Conservation (phyloP, 2,113 vertebrate genomes). For the Indicator indicator region DNA sequence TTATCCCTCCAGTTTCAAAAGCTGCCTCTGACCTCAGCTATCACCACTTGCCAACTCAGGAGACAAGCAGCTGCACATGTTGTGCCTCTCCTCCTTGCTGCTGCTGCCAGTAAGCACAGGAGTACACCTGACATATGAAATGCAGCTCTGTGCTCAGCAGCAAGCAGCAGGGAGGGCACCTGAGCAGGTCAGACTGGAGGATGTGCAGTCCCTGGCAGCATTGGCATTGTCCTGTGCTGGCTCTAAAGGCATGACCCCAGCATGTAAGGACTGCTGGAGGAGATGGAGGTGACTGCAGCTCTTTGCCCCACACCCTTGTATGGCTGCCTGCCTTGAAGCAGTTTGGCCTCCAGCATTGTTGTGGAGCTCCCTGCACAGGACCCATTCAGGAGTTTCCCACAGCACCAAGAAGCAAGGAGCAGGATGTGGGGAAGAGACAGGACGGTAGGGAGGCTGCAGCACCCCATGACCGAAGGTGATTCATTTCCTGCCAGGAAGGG, state of each 20-base stretch:
- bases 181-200: not conserved
- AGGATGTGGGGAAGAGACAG: not conserved
- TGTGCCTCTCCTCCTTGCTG: not conserved
- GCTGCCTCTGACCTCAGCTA: not conserved
- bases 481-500: not conserved
- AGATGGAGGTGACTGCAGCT: not conserved
- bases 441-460: not conserved
- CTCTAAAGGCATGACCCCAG: fast-evolving
- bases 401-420: not conserved
- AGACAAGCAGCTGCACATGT: not conserved
- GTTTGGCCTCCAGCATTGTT: not conserved
- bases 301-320: not conserved
- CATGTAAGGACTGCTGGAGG: fast-evolving
- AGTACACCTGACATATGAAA: not conserved
- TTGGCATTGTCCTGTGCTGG: fast-evolving
- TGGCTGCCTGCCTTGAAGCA: not conserved
- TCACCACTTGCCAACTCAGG: not conserved
- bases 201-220: not conserved
- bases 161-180: not conserved
- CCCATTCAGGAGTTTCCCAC: not conserved
- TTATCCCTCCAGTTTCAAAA: not conserved
- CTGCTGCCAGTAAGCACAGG: fast-evolving
- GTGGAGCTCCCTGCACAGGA: not conserved
- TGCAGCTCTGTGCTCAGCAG: not conserved
- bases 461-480: not conserved